These are phyloP conservation scores for Crocodylus rhombifer DNA, from an alignment of 2,797 vertebrate species.

Conservation along the genomic window DNA sequence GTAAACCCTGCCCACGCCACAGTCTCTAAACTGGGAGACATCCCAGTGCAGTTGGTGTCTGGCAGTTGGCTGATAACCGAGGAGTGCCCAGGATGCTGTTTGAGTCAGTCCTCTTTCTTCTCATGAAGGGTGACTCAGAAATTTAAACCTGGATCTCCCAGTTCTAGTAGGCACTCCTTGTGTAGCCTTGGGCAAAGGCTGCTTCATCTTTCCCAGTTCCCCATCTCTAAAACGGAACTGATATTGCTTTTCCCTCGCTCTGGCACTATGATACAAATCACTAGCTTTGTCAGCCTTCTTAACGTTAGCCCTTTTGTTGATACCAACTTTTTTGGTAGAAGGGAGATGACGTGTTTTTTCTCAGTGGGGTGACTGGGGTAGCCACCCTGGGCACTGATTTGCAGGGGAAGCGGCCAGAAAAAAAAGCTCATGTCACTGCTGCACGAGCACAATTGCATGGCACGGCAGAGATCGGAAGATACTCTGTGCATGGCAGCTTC, in stretches of 20 bases:
- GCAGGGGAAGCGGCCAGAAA: no score
- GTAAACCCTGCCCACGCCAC: not conserved
- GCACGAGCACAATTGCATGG: no score
- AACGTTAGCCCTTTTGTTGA: no score
- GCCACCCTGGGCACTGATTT: no score
- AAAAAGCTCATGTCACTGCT: no score
- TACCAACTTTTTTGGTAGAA: no score
- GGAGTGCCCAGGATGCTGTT: not conserved
- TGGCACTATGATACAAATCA: not conserved
- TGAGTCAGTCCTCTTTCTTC: not conserved
- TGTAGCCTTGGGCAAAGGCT: not conserved
- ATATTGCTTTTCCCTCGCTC: not conserved
- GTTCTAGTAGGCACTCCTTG: no score
- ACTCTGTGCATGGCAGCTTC: no score
- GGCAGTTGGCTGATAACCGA: fast-evolving
- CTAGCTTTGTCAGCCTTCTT: not conserved
- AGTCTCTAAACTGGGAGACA: not conserved
- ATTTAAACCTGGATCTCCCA: not conserved
- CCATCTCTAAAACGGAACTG: not conserved
- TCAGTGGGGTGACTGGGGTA: no score
- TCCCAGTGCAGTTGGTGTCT: not conserved
- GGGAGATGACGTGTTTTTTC: no score
- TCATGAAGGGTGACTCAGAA: not conserved
- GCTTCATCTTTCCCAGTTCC: not conserved
- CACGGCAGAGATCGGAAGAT: no score